A percentile compares a stretch with the other conserved stretches of the same genome.
phyloP scores from a whole-genome alignment of 2,797 vertebrate genomes.

The Cirrhinus molitorella region DNA sequence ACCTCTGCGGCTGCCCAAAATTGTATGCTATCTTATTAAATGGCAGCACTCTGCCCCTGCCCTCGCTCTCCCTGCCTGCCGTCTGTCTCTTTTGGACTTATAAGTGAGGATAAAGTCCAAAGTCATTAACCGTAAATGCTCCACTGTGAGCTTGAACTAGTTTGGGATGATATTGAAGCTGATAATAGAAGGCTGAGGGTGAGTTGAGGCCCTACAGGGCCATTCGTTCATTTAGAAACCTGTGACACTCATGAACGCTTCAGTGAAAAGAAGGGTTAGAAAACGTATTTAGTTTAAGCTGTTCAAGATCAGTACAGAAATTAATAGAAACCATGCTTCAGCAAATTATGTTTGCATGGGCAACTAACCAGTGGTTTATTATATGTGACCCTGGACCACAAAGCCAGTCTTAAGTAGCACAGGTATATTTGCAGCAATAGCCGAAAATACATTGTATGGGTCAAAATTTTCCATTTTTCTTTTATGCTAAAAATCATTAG shows the following conservation, averaged over 20 bases:
- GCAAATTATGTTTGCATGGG: not conserved
- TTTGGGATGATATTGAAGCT: conserved; percentile 37
- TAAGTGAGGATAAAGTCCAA: conserved; percentile 37
- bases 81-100: conserved; percentile 11
- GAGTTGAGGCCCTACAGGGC: not conserved
- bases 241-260: conserved; percentile 14
- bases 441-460: too few species aligned
- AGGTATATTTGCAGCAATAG: too few species aligned
- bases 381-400: too few species aligned
- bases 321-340: too few species aligned
- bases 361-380: not conserved
- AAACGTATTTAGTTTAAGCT: not conserved
- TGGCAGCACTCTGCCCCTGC: conserved; percentile 8
- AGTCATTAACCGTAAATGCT: conserved; percentile 44
- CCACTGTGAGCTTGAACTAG: conserved; percentile 38
- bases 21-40: conserved; percentile 37
- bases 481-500: too few species aligned
- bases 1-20: conserved; percentile 56
- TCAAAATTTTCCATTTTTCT: too few species aligned
- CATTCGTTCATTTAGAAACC: conserved; percentile 1
- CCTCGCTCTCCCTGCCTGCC: not conserved
- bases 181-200: conserved; percentile 17
- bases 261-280: not conserved
- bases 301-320: not conserved
- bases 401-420: too few species aligned